Evolutionary conservation across 2,113 vertebrate genomes (phyloP).

Genomic region (Orthonyx spaldingii): DNA sequence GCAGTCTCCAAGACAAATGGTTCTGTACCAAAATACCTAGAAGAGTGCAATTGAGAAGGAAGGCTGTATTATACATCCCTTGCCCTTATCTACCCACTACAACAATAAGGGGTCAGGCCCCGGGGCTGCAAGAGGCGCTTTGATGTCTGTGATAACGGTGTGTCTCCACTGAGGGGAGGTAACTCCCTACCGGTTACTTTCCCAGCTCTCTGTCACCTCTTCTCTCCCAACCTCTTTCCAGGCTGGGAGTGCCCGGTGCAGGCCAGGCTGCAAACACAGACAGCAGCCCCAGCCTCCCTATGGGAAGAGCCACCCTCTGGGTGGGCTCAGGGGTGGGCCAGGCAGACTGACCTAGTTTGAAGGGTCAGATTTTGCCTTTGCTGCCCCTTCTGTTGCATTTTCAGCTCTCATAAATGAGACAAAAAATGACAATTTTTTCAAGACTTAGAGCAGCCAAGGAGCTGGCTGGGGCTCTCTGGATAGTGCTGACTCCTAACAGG

Average conservation of each 20-base stretch:
- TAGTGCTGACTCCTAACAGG: neutral
- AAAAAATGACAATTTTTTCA: neutral
- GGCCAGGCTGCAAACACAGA: neutral
- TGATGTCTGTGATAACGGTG: neutral
- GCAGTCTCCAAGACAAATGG: neutral
- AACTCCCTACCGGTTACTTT: neutral
- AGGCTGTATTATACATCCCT: neutral
- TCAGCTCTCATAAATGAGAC: neutral
- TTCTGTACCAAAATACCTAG: neutral
- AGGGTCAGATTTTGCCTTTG: neutral
- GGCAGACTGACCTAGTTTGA: neutral
- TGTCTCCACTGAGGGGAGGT: neutral
- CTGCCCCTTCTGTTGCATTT: neutral
- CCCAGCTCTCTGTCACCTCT: neutral
- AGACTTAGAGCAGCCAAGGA: neutral
- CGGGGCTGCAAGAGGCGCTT: neutral
- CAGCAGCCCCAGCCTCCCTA: neutral
- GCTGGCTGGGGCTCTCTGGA: neutral
- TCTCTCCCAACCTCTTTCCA: neutral
- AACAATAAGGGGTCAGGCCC: neutral
- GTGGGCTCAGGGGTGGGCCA: neutral
- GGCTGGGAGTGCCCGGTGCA: rapidly evolving
- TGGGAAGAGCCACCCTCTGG: neutral
- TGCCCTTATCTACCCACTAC: neutral
- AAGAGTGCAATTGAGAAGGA: neutral